Conservation (phyloP, 1,140 invertebrate genomes). For the Danaus melanippus region DNA sequence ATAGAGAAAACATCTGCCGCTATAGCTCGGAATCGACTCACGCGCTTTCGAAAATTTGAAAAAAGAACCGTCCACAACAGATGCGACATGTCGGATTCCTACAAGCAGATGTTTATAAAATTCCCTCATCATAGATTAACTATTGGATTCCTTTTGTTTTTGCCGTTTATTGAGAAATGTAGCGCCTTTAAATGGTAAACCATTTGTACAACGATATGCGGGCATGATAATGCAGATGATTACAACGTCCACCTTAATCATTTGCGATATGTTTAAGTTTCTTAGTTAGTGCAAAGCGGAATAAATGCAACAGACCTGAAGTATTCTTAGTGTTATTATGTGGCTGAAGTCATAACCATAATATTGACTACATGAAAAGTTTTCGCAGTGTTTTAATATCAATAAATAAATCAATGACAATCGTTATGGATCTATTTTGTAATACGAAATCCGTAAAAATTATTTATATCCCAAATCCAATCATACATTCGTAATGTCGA, state of each 20-base stretch:
- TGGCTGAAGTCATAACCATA: no score
- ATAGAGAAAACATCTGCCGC: slow-evolving; percentile 57
- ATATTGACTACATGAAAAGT: slow-evolving; percentile 3
- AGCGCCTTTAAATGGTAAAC: slow-evolving; percentile 46
- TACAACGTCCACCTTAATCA: slow-evolving; percentile 20
- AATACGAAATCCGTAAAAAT: slow-evolving; percentile 26
- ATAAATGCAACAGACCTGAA: no score
- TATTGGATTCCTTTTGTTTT: slow-evolving; percentile 56
- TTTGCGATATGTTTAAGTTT: slow-evolving; percentile 9
- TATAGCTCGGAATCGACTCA: slow-evolving; percentile 43
- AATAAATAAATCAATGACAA: slow-evolving; percentile 4
- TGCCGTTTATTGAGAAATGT: slow-evolving; percentile 48
- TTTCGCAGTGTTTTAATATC: slow-evolving; percentile 2
- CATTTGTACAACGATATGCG: slow-evolving; percentile 50
- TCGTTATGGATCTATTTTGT: slow-evolving; percentile 10
- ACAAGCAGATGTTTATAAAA: slow-evolving; percentile 66
- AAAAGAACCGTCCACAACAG: slow-evolving; percentile 61
- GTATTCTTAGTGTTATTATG: no score
- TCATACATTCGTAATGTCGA: slow-evolving; percentile 31
- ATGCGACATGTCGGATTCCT: slow-evolving; percentile 66
- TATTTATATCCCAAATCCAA: slow-evolving; percentile 19
- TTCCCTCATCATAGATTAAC: slow-evolving; percentile 65
- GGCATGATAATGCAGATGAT: slow-evolving; percentile 47
- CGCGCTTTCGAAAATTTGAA: slow-evolving; percentile 63
- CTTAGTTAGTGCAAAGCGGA: no score